These are phyloP conservation scores for Gavia stellata DNA, from an alignment of 2,113 vertebrate genomes.

Conservation along the genomic window DNA sequence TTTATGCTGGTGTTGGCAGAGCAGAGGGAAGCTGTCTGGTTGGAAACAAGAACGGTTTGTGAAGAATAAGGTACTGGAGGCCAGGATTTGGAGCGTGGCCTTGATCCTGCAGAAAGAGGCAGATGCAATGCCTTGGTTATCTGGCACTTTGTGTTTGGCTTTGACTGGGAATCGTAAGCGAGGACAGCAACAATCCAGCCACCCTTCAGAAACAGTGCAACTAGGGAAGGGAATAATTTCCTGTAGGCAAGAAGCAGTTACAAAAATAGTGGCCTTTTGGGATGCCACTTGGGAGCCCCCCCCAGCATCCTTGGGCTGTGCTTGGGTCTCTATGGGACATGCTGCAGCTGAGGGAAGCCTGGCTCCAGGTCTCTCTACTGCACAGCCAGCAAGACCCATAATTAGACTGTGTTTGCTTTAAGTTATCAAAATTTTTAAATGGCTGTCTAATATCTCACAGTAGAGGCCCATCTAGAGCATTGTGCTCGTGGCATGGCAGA, in stretches of 20 bases:
- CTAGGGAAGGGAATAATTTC: not conserved
- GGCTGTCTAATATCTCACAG: not conserved
- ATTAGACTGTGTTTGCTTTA: not conserved
- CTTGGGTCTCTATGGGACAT: not conserved
- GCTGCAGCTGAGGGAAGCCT: not conserved
- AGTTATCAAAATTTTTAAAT: not conserved
- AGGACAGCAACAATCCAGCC: not conserved
- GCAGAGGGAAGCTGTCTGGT: not conserved
- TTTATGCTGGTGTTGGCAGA: not conserved
- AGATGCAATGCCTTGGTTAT: not conserved
- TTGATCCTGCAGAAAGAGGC: not conserved
- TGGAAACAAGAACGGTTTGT: not conserved
- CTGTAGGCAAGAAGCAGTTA: not conserved
- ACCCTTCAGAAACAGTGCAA: not conserved
- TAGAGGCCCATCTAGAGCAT: not conserved
- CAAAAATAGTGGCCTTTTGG: not conserved
- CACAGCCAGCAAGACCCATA: not conserved
- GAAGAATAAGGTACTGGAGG: not conserved
- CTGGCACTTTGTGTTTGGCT: not conserved
- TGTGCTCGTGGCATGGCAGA: not conserved
- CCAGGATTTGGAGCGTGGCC: not conserved
- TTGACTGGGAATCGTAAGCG: rapidly evolving
- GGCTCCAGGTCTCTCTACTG: not conserved
- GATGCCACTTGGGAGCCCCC: not conserved
- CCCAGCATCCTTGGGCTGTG: not conserved